Percentiles rank a stretch among this genome's conserved stretches.
Evolutionary conservation across 2,888 invertebrate species (phyloP).

Genomic region (Drosophila prostipennis): DNA sequence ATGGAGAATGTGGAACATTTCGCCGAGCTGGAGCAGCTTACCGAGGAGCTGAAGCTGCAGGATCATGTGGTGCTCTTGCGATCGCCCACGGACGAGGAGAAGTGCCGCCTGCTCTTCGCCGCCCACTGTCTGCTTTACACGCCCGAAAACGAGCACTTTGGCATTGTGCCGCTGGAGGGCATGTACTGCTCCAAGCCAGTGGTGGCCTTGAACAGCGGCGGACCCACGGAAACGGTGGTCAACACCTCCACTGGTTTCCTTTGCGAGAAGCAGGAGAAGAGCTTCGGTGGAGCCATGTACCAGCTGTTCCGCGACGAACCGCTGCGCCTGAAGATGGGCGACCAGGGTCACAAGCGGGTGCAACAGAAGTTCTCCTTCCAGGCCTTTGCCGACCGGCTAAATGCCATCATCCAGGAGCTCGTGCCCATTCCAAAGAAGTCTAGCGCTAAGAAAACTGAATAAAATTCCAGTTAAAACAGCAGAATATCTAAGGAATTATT

Average conservation of each 20-base stretch:
- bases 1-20: slow-evolving; percentile 94
- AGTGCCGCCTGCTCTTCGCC: slow-evolving; percentile 91
- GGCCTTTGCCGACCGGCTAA: slow-evolving; percentile 90
- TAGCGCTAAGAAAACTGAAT: slow-evolving; percentile 39
- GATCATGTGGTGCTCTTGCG: slow-evolving; percentile 92
- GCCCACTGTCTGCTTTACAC: slow-evolving; percentile 96
- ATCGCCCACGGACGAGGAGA: slow-evolving; percentile 94
- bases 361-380: slow-evolving; percentile 92
- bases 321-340: slow-evolving; percentile 89
- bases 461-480: slow-evolving; percentile 13
- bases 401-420: slow-evolving; percentile 80
- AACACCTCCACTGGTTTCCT: slow-evolving; percentile 92
- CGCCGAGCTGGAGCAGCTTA: slow-evolving; percentile 89
- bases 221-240: slow-evolving; percentile 95
- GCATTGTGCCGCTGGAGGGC: slow-evolving; percentile 99
- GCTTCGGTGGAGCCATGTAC: slow-evolving; percentile 92
- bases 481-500: not conserved
- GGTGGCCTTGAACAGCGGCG: slow-evolving; percentile 97
- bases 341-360: slow-evolving; percentile 90
- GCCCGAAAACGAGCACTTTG: slow-evolving; percentile 98
- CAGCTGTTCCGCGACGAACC: slow-evolving; percentile 88
- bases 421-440: slow-evolving; percentile 22
- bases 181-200: slow-evolving; percentile 98
- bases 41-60: slow-evolving; percentile 87
- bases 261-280: slow-evolving; percentile 88